phyloP scores from a whole-genome alignment of 2,113 vertebrate genomes.

The Bagarius yarrelli region DNA sequence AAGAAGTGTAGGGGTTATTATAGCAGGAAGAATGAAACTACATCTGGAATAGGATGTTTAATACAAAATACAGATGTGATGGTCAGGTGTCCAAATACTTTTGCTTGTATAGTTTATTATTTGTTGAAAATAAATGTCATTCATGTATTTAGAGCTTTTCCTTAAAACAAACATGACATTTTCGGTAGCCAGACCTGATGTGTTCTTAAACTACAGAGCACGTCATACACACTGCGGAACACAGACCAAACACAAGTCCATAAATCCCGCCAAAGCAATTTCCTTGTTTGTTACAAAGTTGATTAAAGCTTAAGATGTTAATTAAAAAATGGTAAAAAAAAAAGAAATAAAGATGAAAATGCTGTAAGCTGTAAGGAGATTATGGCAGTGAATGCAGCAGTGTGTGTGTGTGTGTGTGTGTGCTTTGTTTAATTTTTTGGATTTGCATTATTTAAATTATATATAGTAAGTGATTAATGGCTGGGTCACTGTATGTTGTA shows the following conservation, averaged over 20 bases:
- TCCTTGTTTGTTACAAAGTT: constrained; percentile 62
- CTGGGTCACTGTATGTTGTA: neutral
- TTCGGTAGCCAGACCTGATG: neutral
- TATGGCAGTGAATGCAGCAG: neutral
- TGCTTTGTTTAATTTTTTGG: neutral
- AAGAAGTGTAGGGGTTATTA: too few species aligned
- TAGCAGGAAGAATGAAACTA: too few species aligned
- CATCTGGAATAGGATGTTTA: too few species aligned
- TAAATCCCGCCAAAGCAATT: constrained; percentile 61
- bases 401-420: constrained; percentile 23
- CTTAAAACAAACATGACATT: neutral
- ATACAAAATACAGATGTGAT: too few species aligned
- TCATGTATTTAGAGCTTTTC: neutral
- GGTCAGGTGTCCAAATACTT: too few species aligned
- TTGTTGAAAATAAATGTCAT: neutral
- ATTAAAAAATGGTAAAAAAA: constrained; percentile 19
- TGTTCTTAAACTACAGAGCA: neutral
- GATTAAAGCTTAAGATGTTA: constrained; percentile 56
- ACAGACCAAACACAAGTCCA: neutral
- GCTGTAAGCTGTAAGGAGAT: neutral
- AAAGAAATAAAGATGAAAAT: neutral
- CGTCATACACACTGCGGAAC: neutral
- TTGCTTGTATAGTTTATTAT: too few species aligned
- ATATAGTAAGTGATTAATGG: neutral
- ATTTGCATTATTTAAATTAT: neutral